These are phyloP conservation scores for Galleria mellonella DNA, from an alignment of 1,140 invertebrate genomes.

Conservation along the genomic window DNA sequence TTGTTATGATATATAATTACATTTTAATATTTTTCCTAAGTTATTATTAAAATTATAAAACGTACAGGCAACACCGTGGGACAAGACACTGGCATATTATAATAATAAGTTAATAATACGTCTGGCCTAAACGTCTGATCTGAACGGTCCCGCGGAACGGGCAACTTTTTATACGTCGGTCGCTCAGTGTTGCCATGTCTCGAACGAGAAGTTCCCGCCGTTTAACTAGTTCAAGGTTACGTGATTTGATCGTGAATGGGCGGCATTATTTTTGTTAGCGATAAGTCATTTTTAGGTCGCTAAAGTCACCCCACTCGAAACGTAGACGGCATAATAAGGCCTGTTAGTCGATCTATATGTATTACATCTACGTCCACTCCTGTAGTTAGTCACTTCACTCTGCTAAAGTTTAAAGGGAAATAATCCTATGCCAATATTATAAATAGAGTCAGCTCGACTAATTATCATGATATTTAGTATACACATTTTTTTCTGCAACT, in stretches of 20 bases:
- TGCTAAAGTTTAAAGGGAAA: too few relatives aligned
- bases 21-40: too few relatives aligned
- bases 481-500: too few relatives aligned
- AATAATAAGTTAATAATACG: slow-evolving; percentile 69
- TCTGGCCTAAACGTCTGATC: slow-evolving; percentile 60
- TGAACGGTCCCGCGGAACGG: slow-evolving; percentile 48
- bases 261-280: slow-evolving; percentile 55
- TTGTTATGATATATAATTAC: too few relatives aligned
- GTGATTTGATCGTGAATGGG: slow-evolving; percentile 42
- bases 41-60: background rate
- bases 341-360: too few relatives aligned
- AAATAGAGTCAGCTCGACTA: too few relatives aligned
- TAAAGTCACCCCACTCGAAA: slow-evolving; percentile 45
- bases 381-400: too few relatives aligned
- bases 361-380: too few relatives aligned
- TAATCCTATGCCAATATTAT: too few relatives aligned
- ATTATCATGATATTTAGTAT: too few relatives aligned
- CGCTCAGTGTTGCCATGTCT: slow-evolving; percentile 51
- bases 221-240: slow-evolving; percentile 69
- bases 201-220: slow-evolving; percentile 44
- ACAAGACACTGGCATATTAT: slow-evolving; percentile 35
- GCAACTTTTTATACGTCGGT: slow-evolving; percentile 36
- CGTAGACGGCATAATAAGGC: slow-evolving; percentile 6
- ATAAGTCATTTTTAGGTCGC: slow-evolving; percentile 63
- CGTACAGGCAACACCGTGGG: slow-evolving; percentile 10